Evolutionary conservation across 1,140 invertebrate genomes (phyloP).

Genomic region (Pseudomyrmex concolor): DNA sequence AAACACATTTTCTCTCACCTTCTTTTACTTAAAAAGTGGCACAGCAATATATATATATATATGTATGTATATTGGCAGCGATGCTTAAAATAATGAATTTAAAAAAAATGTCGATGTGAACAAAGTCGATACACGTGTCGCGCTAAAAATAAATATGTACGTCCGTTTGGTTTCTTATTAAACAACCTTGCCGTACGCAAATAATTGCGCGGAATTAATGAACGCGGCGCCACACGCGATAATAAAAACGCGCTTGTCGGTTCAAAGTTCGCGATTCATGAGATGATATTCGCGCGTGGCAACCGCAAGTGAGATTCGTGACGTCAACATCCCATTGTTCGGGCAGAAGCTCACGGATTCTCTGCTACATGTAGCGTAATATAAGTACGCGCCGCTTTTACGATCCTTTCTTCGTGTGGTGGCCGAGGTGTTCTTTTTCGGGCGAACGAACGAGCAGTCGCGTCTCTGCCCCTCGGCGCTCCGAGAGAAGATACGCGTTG

Average conservation of each 20-base stretch:
- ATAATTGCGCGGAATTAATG: slow-evolving; percentile 27
- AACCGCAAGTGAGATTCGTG: slow-evolving; percentile 65
- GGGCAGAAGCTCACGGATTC: slow-evolving; percentile 26
- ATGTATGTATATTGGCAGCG: too few species aligned
- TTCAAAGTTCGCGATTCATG: slow-evolving; percentile 19
- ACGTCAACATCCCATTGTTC: slow-evolving; percentile 67
- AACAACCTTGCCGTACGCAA: slow-evolving; percentile 5
- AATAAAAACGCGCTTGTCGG: slow-evolving; percentile 22
- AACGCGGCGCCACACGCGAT: neutral
- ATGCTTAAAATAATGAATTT: slow-evolving; percentile 3
- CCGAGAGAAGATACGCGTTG: neutral
- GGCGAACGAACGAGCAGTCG: slow-evolving; percentile 38
- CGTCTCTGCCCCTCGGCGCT: slow-evolving; percentile 15
- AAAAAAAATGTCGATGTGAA: too few species aligned
- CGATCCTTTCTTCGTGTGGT: slow-evolving; percentile 64
- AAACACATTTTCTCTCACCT: too few species aligned
- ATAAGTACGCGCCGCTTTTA: slow-evolving; percentile 59
- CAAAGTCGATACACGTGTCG: too few species aligned
- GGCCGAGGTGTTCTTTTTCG: slow-evolving; percentile 54
- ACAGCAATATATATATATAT: neutral
- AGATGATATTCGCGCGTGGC: neutral
- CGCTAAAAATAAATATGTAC: too few species aligned
- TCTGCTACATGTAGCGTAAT: slow-evolving; percentile 39
- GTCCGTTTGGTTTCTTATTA: neutral
- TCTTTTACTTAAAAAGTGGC: too few species aligned